Base-by-base conservation (phyloP, 2,888 invertebrate species). In the Enchytraeus crypticus region DNA sequence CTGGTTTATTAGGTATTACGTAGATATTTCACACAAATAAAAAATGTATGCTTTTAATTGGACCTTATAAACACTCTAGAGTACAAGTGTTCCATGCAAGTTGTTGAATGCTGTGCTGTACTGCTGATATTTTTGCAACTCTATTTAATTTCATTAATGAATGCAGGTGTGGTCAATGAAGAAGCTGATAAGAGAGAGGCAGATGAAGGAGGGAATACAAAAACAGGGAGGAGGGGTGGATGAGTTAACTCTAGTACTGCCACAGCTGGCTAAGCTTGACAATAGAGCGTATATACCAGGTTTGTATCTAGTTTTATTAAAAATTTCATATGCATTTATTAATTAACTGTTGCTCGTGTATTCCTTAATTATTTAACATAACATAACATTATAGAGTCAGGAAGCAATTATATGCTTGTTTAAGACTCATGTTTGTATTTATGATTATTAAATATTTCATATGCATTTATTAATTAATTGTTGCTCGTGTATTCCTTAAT, bases 271-370 rank as follows among this genome's bases (percentile, higher is more conserved):
- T 14, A 74, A 74, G 61, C 66, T 73, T 18, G 80, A 80, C 62
- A 73, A 70, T 26, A 75, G 70, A 54, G 65, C 72, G n/a, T 80
- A 80, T 67, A 74, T 72, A 65, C 80, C 80, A 67, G 76, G 79
- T 79, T 8, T 18, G 8, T 8, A 38, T 38, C 18, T 18, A 14
- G n/a, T n/a, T n/a, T n/a, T 14, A 26, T 3, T 29, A 8, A 5
- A 3, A 47, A 3, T n/a, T 27, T 21, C 27, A 18, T 18, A 3
- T 32, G 14, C 8, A 23, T 57, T n/a, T n/a, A n/a, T n/a, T n/a
- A n/a, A n/a, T n/a, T n/a, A n/a, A n/a, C n/a, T n/a, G n/a, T n/a
- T n/a, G n/a, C n/a, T n/a, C n/a, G n/a, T n/a, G n/a, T n/a, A n/a
- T n/a, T n/a, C n/a, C n/a, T n/a, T n/a, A n/a, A n/a, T n/a, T n/a